Base-by-base conservation (phyloP, 2,888 invertebrate genomes). In the Spodoptera exigua region DNA sequence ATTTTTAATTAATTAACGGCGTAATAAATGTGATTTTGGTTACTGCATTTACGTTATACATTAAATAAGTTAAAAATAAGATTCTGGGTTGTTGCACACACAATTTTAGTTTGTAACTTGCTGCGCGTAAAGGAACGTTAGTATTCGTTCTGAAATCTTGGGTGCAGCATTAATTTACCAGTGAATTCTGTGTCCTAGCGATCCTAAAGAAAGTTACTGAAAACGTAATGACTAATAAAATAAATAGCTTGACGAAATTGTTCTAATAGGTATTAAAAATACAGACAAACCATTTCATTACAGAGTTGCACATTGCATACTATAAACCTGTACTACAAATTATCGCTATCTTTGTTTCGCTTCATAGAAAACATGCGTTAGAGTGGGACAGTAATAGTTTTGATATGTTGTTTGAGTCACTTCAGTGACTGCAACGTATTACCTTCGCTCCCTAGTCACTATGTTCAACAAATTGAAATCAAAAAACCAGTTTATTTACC, bases 401-500 rank as follows among this genome's bases (percentile, higher is more conserved):
- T 18, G 13, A 35, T 16, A 39, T 11, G 32, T 40, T 39, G 17
- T 36, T 46, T 10, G 13, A 60, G 34, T 41, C 32, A n/a, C n/a
- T n/a, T n/a, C 32, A 14, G n/a, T 55, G 10, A 48, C 44, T 73
- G 64, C 73, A 70, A 75, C 73, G 67, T 71, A n/a, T n/a, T n/a
- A 56, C 56, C 61, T 9, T 27, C 27, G 9, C 9, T 5, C 1
- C 27, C 27, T 5, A 9, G 1, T 63, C 62, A 62, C 47, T 54
- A 52, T 51, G 58, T 56, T 70, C 51, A 49, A 58, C 49, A 61
- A 66, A 74, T 65, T 73, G 66, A 79, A 88, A 85, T 88, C 83
- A 89, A 90, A 92, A 91, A 93, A 92, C 92, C 92, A 90, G 92
- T 92, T 92, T 92, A 89, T 89, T 90, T 92, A 92, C 92, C 84